These are phyloP conservation scores for Isurus oxyrinchus DNA, from an alignment of 2,113 vertebrate genomes.

Conservation along the genomic window DNA sequence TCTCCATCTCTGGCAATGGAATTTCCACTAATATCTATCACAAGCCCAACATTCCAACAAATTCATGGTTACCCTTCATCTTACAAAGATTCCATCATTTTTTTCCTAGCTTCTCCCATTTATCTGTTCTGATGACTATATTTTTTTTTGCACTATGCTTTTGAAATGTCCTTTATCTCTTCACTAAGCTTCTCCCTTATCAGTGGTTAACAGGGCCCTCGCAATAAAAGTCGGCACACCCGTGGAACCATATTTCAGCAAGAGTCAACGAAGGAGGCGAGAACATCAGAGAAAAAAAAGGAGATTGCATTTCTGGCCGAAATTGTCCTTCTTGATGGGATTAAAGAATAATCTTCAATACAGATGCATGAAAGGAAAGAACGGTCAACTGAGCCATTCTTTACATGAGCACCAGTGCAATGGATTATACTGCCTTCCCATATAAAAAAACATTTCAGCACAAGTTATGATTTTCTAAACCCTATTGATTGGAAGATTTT, in stretches of 20 bases:
- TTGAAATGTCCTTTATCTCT: not conserved
- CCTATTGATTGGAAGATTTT: slow-evolving; percentile 22
- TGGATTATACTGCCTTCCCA: not conserved
- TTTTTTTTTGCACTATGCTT: not conserved
- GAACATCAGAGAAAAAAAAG: not conserved
- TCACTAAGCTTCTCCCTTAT: not conserved
- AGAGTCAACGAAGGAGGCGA: not conserved
- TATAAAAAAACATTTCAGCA: not conserved
- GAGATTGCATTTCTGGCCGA: not conserved
- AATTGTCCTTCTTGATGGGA: not conserved
- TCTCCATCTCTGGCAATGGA: not conserved
- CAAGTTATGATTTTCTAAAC: not conserved
- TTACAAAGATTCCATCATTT: not conserved
- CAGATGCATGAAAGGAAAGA: not conserved
- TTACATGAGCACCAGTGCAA: not conserved
- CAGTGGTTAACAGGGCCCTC: not conserved
- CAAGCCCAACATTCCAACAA: not conserved
- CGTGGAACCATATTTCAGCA: not conserved
- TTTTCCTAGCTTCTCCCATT: not conserved
- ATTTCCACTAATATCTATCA: not conserved
- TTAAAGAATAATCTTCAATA: not conserved
- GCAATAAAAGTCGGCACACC: not conserved
- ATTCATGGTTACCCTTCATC: not conserved
- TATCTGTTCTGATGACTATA: not conserved
- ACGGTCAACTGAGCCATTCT: not conserved